A percentile compares a stretch with the other conserved stretches of the same genome.
These are phyloP conservation scores for Todiramphus saurophagus DNA, from an alignment of 2,113 vertebrate species.

Conservation along the genomic window DNA sequence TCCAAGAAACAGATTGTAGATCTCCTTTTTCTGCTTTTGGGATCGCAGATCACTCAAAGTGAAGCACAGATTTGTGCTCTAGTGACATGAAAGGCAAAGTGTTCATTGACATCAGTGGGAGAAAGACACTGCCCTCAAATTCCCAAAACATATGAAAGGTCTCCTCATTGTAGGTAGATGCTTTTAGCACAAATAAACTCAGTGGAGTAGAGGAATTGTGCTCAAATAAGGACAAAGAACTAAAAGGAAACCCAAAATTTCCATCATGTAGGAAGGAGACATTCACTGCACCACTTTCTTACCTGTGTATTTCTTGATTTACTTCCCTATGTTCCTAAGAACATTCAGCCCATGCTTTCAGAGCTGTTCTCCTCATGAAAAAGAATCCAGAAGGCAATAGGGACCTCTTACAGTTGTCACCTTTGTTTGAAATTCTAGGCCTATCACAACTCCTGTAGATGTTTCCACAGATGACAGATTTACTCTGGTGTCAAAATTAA, in stretches of 20 bases:
- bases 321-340: background rate
- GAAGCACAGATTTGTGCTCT: background rate
- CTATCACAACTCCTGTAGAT: background rate
- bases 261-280: fast-evolving
- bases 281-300: background rate
- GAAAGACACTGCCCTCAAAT: background rate
- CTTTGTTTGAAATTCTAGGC: background rate
- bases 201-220: background rate
- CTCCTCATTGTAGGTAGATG: background rate
- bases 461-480: conserved; percentile 16
- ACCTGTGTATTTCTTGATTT: background rate
- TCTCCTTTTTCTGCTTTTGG: background rate
- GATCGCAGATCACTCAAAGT: background rate
- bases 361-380: background rate
- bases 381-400: background rate
- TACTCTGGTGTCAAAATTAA: conserved; percentile 6
- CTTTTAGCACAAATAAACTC: background rate
- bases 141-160: background rate
- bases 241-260: background rate
- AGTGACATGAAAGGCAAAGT: background rate
- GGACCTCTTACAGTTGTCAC: background rate
- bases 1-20: background rate
- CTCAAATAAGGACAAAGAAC: background rate
- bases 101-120: background rate
- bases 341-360: background rate